Base-by-base conservation (phyloP, 2,797 vertebrate species). In the Tinamus major region DNA sequence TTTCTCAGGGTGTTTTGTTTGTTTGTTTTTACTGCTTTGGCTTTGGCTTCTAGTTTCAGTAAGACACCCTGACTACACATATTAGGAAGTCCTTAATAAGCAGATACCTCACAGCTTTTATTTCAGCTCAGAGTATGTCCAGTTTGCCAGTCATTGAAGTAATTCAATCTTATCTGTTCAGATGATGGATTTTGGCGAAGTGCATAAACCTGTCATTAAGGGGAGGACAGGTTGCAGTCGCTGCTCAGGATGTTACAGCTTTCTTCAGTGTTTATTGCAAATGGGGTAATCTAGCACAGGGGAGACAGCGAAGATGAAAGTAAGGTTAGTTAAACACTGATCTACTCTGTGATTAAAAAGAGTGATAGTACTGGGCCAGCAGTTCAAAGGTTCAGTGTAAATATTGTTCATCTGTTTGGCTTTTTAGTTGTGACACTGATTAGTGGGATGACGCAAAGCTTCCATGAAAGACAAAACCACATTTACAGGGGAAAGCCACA, bases 161-260 rank as follows among this genome's bases (percentile, higher is more conserved):
- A 95, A 96, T 97, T 97, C 93, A 95, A 67, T 95, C 92, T 94
- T 81, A 92, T 92, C 94, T 95, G 59, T 65, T 95, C 85, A 93
- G 78, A 87, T 85, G 79, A 96, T 85, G 69, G 78, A 72, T 83
- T 97, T 93, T 97, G 95, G 97, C 10, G 8, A 94, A 94, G 64
- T 89, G 79, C 86, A 89, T 86, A 95, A 96, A 95, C 58, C 67
- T 88, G 74, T 91, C 91, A 96, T 97, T 97, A 97, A 94, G 88
- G 10, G 78, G 62, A 96, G 91, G 75, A 94, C 64, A 95, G 75
- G 95, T 95, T 94, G 90, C 29, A 96, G 89, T 93, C 79, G 88
- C 81, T 75, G 15, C 69, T 74, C 69, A 86, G 87, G 65, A 93
- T 72, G 74, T 79, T 56, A 80, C 13, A 78, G 62, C 71, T 89